Evolutionary conservation across 1,140 invertebrate species (phyloP), one percentile per base, ranked within the genome.

Genomic region (Marisa cornuarietis): DNA sequence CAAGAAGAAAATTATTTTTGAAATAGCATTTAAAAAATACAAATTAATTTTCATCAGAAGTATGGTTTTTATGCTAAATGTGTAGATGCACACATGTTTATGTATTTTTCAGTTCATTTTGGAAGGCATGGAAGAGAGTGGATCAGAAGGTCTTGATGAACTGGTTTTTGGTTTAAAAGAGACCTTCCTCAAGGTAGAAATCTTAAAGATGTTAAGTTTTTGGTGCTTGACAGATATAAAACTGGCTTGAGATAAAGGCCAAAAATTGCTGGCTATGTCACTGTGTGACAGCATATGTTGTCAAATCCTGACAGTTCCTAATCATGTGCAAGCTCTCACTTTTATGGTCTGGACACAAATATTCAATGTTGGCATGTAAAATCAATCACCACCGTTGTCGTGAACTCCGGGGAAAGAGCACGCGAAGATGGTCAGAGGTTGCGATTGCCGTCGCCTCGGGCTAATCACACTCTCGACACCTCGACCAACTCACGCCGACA

Each of bases 91-190:
- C 49, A 20, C 68, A 20, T 71, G 26, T 42, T 18, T 71, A 22
- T 71, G 69, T 71, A 71, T 68, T 81, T 91, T 92, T 62, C 87
- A 96, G 93, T 99, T 99, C 92, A 93, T 96, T 26, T 97, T 99
- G 89, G 98, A 99, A 93, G 97, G 96, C 69, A 99, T 99, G 98
- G 98, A 99, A 92, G 98, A 99, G 91, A 95, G 94, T 86, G 98
- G 98, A 13, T 99, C 97, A 81, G 96, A 97, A 91, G 98, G 98
- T 52, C 92, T 99, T 18, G 97, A 99, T 90, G 95, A 96, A 7
- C 90, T 99, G 22, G 91, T 99, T 3, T 91, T 93, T 82, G 89
- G 94, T 9, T 92, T 93, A 82, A 97, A 97, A 90, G 93, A 94
- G 78, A 92, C 90, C 76, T 99, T 98, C 89, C 93, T 99, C 22